Base-by-base conservation (phyloP, 1,140 invertebrate species). In the Platorchestia sp. region DNA sequence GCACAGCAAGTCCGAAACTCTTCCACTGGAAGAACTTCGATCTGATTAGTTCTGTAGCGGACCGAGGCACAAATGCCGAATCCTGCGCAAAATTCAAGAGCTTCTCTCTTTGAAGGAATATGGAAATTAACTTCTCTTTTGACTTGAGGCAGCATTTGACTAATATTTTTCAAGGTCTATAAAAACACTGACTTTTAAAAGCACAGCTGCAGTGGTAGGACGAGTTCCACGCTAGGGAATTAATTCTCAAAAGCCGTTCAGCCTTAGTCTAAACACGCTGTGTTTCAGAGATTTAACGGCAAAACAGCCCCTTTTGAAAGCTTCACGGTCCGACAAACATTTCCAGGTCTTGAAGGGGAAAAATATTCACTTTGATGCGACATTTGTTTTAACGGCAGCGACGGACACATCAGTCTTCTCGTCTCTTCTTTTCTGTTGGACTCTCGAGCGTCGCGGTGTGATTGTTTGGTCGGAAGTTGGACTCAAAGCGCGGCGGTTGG, bases 391-490 rank as follows among this genome's bases (percentile, higher is more conserved):
- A 75, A 27, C 14, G 27, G 10, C 59, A 75, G 7, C 59, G 10
- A 22, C 59, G 59, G 59, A 10, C 59, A 75, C 59, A 75, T 75
- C 27, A 75, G 59, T 36, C 59, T 10, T 75, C 27, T 75, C 59
- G 14, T 75, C 36, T 75, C 41, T 89, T 75, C 59, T 75, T 75
- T 75, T 75, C 41, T 89, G 3, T 89, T 44, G 6, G 41, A 41
- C 42, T 27, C 27, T 89, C 43, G 87, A 44, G n/a, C 43, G 36
- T 5, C 42, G 87, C 10, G 91, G 5, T 47, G 44, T 45, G 91
- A 93, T 93, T 93, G 91, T 93, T 93, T 93, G 91, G 45, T 93
- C 43, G 91, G 91, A 93, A 93, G 91, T 93, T 93, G 91, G 43
- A 44, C 91, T 93, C 91, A 93, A 93, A 45, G 91, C 91, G 43